Percentiles rank a stretch among this genome's conserved stretches.
Conservation (phyloP, 2,888 invertebrate species). For the Agrochola macilenta region DNA sequence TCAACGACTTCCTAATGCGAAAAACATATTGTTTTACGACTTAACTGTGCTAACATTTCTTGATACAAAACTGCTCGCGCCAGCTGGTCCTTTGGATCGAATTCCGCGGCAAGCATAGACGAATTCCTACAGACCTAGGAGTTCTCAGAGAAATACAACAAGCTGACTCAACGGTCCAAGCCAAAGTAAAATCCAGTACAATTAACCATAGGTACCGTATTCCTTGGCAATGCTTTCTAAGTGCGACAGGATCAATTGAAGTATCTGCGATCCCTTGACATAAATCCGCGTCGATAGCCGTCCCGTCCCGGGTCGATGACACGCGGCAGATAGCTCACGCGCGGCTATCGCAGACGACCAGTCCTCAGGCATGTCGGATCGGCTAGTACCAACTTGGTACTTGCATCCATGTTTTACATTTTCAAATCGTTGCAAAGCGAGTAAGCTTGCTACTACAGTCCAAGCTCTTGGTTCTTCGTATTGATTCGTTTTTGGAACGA, state of each 20-base stretch:
- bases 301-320: slow-evolving; percentile 67
- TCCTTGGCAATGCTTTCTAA: slow-evolving; percentile 38
- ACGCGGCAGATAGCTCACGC: slow-evolving; percentile 52
- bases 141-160: slow-evolving; percentile 5
- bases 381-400: slow-evolving; percentile 2
- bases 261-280: slow-evolving; percentile 63
- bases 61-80: slow-evolving; percentile 3
- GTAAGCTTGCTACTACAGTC: neutral
- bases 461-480: neutral
- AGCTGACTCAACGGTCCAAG: slow-evolving; percentile 1
- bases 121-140: neutral
- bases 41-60: slow-evolving; percentile 19
- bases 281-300: slow-evolving; percentile 55
- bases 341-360: slow-evolving; percentile 53
- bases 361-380: slow-evolving; percentile 22
- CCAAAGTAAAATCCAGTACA: slow-evolving; percentile 5
- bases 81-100: neutral
- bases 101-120: neutral
- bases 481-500: too few relatives aligned
- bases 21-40: slow-evolving; percentile 28
- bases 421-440: slow-evolving; percentile 3
- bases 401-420: slow-evolving; percentile 34
- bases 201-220: slow-evolving; percentile 39
- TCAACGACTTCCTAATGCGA: slow-evolving; percentile 18
- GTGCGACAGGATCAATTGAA: slow-evolving; percentile 54